Conservation (phyloP, 2,888 invertebrate species). For the Microctonus hyperodae region DNA sequence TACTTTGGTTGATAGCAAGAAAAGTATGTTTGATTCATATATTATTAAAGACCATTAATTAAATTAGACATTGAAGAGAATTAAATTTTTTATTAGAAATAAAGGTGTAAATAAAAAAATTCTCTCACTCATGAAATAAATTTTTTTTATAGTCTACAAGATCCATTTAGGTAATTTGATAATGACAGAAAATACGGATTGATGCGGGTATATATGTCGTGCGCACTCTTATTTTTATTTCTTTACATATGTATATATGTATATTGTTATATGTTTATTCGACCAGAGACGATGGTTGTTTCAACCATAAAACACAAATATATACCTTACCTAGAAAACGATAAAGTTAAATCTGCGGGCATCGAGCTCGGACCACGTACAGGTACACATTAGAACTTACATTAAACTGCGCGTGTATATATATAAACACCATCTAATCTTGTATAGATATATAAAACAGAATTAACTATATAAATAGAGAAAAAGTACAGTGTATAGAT, state of each 20-base stretch:
- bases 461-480: conserved; percentile 13
- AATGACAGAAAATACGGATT: conserved; percentile 1
- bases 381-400: conserved; percentile 20
- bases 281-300: conserved; percentile 1
- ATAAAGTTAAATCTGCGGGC: conserved; percentile 43
- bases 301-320: conserved; percentile 38
- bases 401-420: neutral
- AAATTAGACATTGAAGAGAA: neutral
- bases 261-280: neutral
- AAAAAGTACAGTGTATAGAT: neutral
- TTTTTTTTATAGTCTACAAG: neutral
- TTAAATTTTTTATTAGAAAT: neutral
- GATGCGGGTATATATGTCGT: conserved; percentile 3
- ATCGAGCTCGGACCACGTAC: conserved; percentile 32
- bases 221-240: neutral
- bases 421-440: neutral
- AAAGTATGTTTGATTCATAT: too few species aligned
- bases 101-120: neutral
- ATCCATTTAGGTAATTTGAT: neutral
- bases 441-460: neutral
- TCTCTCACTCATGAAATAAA: neutral
- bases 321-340: conserved; percentile 37
- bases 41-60: neutral
- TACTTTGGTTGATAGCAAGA: too few species aligned
- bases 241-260: neutral